Base-by-base conservation (phyloP, 2,888 invertebrate species). In the Lasioglossum oenotherae region DNA sequence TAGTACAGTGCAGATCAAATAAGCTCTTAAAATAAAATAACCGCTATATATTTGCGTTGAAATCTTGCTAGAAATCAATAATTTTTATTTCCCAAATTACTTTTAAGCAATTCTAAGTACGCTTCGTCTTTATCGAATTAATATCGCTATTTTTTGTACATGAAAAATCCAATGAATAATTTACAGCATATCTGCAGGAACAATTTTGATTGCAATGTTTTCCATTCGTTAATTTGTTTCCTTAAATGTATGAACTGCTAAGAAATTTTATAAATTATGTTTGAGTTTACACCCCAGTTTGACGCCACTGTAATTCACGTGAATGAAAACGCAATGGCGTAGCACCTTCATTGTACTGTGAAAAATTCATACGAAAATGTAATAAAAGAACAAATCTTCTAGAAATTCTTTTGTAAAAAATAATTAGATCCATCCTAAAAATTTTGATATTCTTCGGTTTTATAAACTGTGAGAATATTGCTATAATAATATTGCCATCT, bases 281-380 rank as follows among this genome's bases (percentile, higher is more conserved):
- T 69, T 12, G 69, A 12, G 38, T n/a, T n/a, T 41, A n/a, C 41
- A 41, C 14, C 69, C 14, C 12, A n/a, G 41, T 71, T 41, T 23
- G n/a, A 71, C 41, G 71, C n/a, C 41, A n/a, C 41, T 71, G 38
- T n/a, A n/a, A 41, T 71, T 71, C 41, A 41, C n/a, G 71, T 71
- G 71, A 71, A 71, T 71, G 71, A 41, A 71, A 23, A 12, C 71
- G 41, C 71, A 71, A 71, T 71, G 71, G 71, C 71, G 41, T 71
- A 71, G n/a, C 14, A 41, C 2, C 41, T 41, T n/a, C 71, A 0
- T 12, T 5, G 23, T 71, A 41, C n/a, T 14, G 38, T 41, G 35
- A 71, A 41, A 71, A 38, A n/a, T 41, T 71, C 41, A 5, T n/a
- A 71, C 5, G 14, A 41, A 23, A 41, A 41, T 10, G 4, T 41